Evolutionary conservation across 2,113 vertebrate genomes (phyloP).

Genomic region (Gavia stellata): DNA sequence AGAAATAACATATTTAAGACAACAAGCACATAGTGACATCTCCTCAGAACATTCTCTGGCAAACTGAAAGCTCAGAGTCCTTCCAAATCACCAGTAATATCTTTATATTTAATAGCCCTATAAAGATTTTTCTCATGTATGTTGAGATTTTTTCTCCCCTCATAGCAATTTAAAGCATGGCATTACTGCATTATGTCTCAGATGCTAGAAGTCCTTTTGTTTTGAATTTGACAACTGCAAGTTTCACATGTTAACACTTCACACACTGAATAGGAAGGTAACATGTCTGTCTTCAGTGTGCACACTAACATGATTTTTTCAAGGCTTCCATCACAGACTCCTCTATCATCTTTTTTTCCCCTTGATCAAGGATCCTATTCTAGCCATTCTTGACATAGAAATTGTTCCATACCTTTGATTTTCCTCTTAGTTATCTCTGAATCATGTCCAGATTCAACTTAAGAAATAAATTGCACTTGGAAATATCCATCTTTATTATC

Average conservation of each 20-base stretch:
- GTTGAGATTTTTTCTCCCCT: neutral
- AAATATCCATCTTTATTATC: neutral
- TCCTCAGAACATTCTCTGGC: neutral
- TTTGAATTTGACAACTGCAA: neutral
- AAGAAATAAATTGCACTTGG: neutral
- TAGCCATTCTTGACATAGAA: neutral
- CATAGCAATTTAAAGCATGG: neutral
- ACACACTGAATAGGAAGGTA: neutral
- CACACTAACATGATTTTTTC: neutral
- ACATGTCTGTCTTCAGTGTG: neutral
- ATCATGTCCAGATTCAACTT: neutral
- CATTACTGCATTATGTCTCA: too few species aligned
- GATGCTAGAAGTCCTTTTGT: neutral
- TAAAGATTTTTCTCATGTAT: neutral
- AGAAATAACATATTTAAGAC: neutral
- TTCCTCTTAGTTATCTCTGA: neutral
- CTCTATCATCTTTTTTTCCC: neutral
- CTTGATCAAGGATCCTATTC: neutral
- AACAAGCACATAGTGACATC: neutral
- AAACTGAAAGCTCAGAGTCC: neutral
- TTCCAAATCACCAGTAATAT: neutral
- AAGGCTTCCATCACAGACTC: neutral
- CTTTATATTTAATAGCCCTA: neutral
- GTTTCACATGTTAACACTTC: neutral
- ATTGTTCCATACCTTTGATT: neutral